Conservation (phyloP, 2,113 vertebrate species). For the Archocentrus centrarchus region DNA sequence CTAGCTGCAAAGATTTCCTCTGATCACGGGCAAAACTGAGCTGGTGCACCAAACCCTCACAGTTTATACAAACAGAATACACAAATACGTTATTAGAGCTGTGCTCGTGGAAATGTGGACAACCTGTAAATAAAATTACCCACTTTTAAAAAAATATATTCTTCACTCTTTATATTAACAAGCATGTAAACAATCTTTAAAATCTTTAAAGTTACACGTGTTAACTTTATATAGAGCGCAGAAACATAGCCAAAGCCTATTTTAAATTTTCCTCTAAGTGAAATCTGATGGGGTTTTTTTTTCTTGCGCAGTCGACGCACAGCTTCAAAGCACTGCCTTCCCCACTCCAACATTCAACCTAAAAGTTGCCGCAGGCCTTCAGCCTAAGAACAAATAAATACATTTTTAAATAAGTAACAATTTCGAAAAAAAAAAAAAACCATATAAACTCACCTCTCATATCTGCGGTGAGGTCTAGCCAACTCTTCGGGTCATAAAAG, state of each 20-base stretch:
- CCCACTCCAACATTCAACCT: not conserved
- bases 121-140: not conserved
- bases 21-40: not conserved
- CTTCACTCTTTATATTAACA: not conserved
- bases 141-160: not conserved
- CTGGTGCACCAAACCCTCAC: not conserved
- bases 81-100: not conserved
- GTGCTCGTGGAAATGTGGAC: not conserved
- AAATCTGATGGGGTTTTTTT: not conserved
- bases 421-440: not conserved
- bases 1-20: conserved; percentile 24
- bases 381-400: not conserved
- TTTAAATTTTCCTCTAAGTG: not conserved
- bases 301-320: conserved; percentile 47
- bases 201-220: not conserved
- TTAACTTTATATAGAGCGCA: not conserved
- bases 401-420: not conserved
- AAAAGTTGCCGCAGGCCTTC: conserved; percentile 16
- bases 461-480: conserved; percentile 31
- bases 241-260: not conserved
- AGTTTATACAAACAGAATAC: not conserved
- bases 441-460: conserved; percentile 81
- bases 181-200: not conserved
- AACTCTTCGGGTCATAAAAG: conserved; percentile 69
- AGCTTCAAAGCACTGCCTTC: conserved; percentile 17